phyloP scores from a whole-genome alignment of 1,140 invertebrate species.

The Cotesia vestalis region DNA sequence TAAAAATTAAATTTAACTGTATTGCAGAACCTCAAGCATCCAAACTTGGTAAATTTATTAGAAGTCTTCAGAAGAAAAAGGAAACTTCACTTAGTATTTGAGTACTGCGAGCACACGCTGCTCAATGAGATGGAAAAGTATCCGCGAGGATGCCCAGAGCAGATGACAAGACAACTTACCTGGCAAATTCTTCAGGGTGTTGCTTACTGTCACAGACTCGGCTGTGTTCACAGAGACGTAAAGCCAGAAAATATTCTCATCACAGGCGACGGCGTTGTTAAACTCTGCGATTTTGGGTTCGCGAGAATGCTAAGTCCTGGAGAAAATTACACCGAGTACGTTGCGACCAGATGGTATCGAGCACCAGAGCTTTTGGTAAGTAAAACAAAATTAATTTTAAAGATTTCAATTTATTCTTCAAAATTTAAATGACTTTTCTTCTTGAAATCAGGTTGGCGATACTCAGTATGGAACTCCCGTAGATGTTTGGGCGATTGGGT shows the following conservation, averaged over 20 bases:
- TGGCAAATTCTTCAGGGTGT: constrained; percentile 96
- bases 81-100: constrained; percentile 97
- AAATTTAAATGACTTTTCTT: background rate
- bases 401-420: background rate
- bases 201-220: constrained; percentile 95
- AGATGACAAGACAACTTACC: constrained; percentile 88
- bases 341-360: constrained; percentile 98
- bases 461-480: constrained; percentile 96
- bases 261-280: constrained; percentile 92
- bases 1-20: constrained; percentile 2
- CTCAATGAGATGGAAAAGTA: constrained; percentile 95
- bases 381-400: background rate
- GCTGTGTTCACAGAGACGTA: constrained; percentile 96
- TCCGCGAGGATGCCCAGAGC: constrained; percentile 82
- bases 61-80: constrained; percentile 98
- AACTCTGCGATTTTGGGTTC: constrained; percentile 99
- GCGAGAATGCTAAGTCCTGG: constrained; percentile 95
- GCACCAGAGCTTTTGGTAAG: constrained; percentile 87
- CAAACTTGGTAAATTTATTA: constrained; percentile 95
- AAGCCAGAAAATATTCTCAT: constrained; percentile 99
- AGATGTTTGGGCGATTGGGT: constrained; percentile 96
- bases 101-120: constrained; percentile 97
- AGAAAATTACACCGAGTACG: constrained; percentile 99
- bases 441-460: constrained; percentile 80
- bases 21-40: constrained; percentile 95